phyloP scores from a whole-genome alignment of 1,140 invertebrate genomes.

The Mercenaria mercenaria region DNA sequence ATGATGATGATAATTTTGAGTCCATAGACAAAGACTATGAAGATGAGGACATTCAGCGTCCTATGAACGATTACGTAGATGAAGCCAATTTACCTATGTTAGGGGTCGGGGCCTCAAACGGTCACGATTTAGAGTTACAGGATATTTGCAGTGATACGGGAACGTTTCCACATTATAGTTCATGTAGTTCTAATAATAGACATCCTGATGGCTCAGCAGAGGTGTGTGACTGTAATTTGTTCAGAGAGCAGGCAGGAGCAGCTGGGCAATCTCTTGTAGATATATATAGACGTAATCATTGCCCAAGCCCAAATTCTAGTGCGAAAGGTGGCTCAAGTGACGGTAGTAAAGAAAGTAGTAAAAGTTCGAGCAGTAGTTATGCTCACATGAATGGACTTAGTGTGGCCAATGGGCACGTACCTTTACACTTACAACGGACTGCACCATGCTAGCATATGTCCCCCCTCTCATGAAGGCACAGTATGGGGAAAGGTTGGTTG shows the following conservation, averaged over 20 bases:
- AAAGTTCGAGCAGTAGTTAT: constrained; percentile 85
- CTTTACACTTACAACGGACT: constrained; percentile 69
- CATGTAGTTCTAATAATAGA: constrained; percentile 54
- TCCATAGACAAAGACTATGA: constrained; percentile 65
- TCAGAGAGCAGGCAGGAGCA: constrained; percentile 58
- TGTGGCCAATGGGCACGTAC: constrained; percentile 85
- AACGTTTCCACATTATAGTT: constrained; percentile 34
- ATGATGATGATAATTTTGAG: constrained; percentile 59
- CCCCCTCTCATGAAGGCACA: constrained; percentile 32
- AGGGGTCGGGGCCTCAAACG: constrained; percentile 66
- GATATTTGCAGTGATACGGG: constrained; percentile 57
- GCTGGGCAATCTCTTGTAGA: constrained; percentile 65
- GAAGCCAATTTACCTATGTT: constrained; percentile 75
- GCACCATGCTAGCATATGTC: constrained; percentile 75
- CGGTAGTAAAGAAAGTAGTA: constrained; percentile 85
- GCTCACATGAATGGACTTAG: constrained; percentile 79
- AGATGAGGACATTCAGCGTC: constrained; percentile 47
- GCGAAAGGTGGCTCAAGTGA: constrained; percentile 81
- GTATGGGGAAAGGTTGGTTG: not conserved
- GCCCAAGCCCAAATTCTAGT: constrained; percentile 74
- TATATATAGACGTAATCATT: constrained; percentile 74
- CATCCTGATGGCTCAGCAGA: constrained; percentile 65
- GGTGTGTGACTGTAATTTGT: constrained; percentile 77
- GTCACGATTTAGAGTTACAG: constrained; percentile 71
- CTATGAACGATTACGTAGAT: constrained; percentile 58